phyloP scores from a whole-genome alignment of 2,113 vertebrate species.

The Lethenteron camtschaticum region DNA sequence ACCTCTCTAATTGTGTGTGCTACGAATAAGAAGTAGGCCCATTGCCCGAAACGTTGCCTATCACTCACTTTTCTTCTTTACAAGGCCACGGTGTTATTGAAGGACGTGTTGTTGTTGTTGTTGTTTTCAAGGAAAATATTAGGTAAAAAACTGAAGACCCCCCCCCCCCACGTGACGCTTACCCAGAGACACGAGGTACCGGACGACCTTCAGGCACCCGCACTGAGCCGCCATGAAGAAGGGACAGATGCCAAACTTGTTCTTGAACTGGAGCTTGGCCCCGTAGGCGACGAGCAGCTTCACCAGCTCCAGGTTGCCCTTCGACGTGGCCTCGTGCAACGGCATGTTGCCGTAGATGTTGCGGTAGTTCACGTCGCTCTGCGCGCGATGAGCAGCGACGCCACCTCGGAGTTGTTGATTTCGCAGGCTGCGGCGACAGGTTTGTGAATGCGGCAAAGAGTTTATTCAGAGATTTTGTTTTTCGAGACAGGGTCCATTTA shows the following conservation, averaged over 20 bases:
- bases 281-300: not conserved
- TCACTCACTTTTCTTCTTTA: no score
- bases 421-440: not conserved
- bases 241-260: conserved; percentile 1
- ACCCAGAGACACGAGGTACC: conserved; percentile 3
- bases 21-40: no score
- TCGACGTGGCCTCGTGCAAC: not conserved
- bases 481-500: no score
- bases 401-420: not conserved
- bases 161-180: not conserved
- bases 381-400: not conserved
- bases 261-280: conserved; percentile 1
- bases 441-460: no score
- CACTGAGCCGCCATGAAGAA: conserved; percentile 1
- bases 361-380: not conserved
- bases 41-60: no score
- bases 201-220: not conserved
- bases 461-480: no score
- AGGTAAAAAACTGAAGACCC: no score
- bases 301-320: not conserved
- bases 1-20: no score
- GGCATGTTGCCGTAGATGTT: not conserved
- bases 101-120: no score
- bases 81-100: no score
- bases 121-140: no score